Evolutionary conservation across 2,888 invertebrate genomes (phyloP).

Genomic region (Fabriciana adippe): DNA sequence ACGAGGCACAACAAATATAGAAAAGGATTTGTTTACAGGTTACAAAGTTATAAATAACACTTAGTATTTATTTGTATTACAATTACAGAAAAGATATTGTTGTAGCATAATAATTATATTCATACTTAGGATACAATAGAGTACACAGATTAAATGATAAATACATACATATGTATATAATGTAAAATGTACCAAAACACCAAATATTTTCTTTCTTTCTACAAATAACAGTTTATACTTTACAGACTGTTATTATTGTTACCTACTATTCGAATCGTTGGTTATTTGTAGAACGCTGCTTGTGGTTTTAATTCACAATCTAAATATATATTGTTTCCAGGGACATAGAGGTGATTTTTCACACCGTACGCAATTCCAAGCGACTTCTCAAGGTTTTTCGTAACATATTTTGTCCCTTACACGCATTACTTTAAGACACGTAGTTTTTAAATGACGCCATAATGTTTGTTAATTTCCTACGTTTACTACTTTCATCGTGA

Average conservation of each 20-base stretch:
- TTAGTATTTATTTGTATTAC: too few relatives aligned
- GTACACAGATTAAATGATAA: too few relatives aligned
- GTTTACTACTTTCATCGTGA: slow-evolving; percentile 39
- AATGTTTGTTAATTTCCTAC: slow-evolving; percentile 30
- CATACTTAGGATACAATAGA: too few relatives aligned
- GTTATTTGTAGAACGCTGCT: neutral
- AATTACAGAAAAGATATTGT: too few relatives aligned
- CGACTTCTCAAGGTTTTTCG: slow-evolving; percentile 15
- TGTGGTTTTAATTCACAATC: slow-evolving; percentile 2
- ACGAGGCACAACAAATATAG: too few relatives aligned
- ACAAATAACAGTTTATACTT: too few relatives aligned
- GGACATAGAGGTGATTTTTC: slow-evolving; percentile 19
- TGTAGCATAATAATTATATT: too few relatives aligned
- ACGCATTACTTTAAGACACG: slow-evolving; percentile 25
- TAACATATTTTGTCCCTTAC: slow-evolving; percentile 13
- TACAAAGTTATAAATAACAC: too few relatives aligned
- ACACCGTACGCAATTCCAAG: neutral
- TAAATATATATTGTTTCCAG: slow-evolving; percentile 14
- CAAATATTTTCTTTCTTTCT: too few relatives aligned
- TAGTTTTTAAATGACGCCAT: slow-evolving; percentile 30
- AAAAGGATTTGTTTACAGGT: too few relatives aligned
- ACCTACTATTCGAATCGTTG: neutral
- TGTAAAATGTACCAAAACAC: too few relatives aligned
- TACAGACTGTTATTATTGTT: neutral
- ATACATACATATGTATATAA: too few relatives aligned